Evolutionary conservation across 2,797 vertebrate species (phyloP), one percentile per base, ranked within the genome.

Genomic region (Dicrostonyx torquatus): DNA sequence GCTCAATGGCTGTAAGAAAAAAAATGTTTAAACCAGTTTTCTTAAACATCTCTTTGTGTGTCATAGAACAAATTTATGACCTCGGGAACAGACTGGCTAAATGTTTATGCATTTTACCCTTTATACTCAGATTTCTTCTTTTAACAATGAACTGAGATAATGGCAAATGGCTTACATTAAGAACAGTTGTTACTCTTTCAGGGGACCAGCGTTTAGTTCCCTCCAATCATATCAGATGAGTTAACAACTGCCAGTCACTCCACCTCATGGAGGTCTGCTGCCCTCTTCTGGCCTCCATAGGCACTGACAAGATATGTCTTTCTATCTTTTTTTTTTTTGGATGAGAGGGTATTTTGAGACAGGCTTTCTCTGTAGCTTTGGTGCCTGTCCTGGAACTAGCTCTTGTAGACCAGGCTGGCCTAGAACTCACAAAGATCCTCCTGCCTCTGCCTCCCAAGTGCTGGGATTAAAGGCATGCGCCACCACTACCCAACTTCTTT

Each of bases 21-120:
- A 48, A 85, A 68, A 45, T 75, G 43, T 68, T 90, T 77, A 91
- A 76, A 72, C 31, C 62, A 37, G 58, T 82, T 90, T 94, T 91
- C 31, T n/a, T 70, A 83, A 92, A 50, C 66, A 93, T n/a, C n/a
- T 64, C 15, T 94, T 76, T 29, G 5, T 13, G 12, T 43, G 5
- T 73, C 86, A 90, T 0, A 89, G 53, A 92, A 87, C 26, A 80
- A 66, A 89, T 55, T 17, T 77, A 82, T 5, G n/a, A 75, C 26
- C 34, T 85, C 53, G 70, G 18, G 37, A 70, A 92, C 37, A 87
- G 1, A 86, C 45, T 60, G 11, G 48, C 60, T 87, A 43, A 64
- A 88, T 58, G 17, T 34, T 77, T 90, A 72, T 45, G 48, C 31
- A 45, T 53, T 70, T 83, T 80, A 45, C 53, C 84, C 31, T 64